Evolutionary conservation across 2,113 vertebrate species (phyloP), one percentile per base, ranked within the genome.

Genomic region (Canis aureus): DNA sequence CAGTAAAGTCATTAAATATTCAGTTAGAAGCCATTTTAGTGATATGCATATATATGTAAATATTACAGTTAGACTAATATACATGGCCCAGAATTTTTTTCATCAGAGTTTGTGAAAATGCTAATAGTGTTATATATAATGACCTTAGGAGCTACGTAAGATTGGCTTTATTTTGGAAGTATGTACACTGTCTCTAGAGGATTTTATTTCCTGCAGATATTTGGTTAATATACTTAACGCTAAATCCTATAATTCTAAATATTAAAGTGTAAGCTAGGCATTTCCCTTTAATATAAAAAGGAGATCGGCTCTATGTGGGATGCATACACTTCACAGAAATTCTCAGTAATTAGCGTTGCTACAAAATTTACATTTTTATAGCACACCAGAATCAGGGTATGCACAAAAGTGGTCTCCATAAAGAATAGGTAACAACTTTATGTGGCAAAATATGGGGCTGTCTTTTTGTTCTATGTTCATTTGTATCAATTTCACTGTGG

Each of bases 281-380:
- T 32, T 94, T 78, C 32, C 25, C 38, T 91, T 95, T 89, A 64
- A 88, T 3, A 67, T 67, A 49, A 93, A 91, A 93, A 79, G 20
- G 32, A 95, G 17, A 83, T 2, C 11, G 67, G 12, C 19, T 96
- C 35, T 53, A 43, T 81, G 38, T 88, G 51, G 53, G 29, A 84
- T 51, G 23, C 38, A 57, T 59, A 62, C 3, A 25, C 55, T 84
- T 69, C 78, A 69, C 59, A 43, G 82, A 95, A 64, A 88, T 94
- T 74, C 51, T 74, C 20, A 69, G 71, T 80, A 91, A 59, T 88
- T 97, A 90, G 87, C 62, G 13, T 85, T 97, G 82, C 22, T 66
- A 89, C 43, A 80, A 92, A 92, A 93, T 95, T 93, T 93, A 8
- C 86, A 85, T 78, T 95, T 97, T 97, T 91, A 97, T 81, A 95